Conservation (phyloP, 2,888 invertebrate species). For the Tortrix viridana region DNA sequence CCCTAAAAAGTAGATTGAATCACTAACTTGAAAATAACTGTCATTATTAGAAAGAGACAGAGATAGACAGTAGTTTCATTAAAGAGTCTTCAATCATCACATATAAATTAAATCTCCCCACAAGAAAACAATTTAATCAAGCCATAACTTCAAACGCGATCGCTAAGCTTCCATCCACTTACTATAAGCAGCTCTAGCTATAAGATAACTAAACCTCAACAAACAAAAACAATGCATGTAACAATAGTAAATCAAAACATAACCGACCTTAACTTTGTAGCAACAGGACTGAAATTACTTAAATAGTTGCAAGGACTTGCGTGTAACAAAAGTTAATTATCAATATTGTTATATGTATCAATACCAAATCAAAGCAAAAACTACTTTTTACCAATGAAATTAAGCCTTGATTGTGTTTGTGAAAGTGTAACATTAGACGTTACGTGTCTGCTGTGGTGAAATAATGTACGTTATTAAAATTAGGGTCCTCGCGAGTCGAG, state of each 20-base stretch:
- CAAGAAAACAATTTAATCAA: slow-evolving; percentile 30
- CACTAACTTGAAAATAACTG: no score
- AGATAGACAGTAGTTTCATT: not conserved
- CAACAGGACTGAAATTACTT: no score
- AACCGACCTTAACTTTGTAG: no score
- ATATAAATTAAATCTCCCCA: slow-evolving; percentile 4
- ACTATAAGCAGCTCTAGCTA: slow-evolving; percentile 13
- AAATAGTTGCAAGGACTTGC: not conserved
- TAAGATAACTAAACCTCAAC: no score
- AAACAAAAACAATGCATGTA: not conserved
- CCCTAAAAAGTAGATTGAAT: no score
- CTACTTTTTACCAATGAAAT: not conserved
- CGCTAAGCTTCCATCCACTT: slow-evolving; percentile 22
- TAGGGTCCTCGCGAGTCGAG: slow-evolving; percentile 39
- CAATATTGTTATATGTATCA: not conserved
- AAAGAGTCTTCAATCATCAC: not conserved
- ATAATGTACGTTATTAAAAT: slow-evolving; percentile 37
- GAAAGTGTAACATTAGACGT: not conserved
- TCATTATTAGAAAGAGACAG: no score
- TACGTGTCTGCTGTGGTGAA: slow-evolving; percentile 9
- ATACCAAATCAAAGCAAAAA: no score
- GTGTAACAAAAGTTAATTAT: not conserved
- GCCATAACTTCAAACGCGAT: slow-evolving; percentile 15
- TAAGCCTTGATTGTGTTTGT: not conserved
- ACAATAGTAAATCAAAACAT: no score